Conservation (phyloP, 2,797 vertebrate species). For the Dallia pectoralis region DNA sequence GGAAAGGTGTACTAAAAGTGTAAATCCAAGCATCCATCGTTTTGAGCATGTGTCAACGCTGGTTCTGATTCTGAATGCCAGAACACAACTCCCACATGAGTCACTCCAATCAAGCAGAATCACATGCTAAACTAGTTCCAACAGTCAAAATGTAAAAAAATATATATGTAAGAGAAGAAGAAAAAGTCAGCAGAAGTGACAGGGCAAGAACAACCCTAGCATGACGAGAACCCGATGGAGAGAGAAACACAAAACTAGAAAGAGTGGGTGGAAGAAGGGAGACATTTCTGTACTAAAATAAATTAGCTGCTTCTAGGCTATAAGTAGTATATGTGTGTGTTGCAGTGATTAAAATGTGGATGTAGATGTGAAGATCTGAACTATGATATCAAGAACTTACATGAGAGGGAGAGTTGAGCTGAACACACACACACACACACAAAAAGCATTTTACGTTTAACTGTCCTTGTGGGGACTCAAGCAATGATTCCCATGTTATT, state of each 20-base stretch:
- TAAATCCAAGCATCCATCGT: too few species aligned
- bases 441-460: too few species aligned
- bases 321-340: constrained; percentile 50
- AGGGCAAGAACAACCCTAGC: background rate
- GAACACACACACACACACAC: background rate
- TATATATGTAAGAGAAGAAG: background rate
- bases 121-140: constrained; percentile 17
- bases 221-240: constrained; percentile 41
- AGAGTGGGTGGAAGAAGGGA: constrained; percentile 51
- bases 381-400: constrained; percentile 56
- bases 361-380: constrained; percentile 64
- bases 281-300: constrained; percentile 57
- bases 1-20: too few species aligned
- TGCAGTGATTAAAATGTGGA: constrained; percentile 58
- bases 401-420: background rate
- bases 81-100: too few species aligned
- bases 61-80: too few species aligned
- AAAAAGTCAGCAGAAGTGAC: background rate
- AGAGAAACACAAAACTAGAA: constrained; percentile 31
- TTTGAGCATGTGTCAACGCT: too few species aligned
- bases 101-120: too few species aligned
- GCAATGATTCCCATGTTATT: too few species aligned
- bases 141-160: constrained; percentile 22
- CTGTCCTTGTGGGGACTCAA: too few species aligned
- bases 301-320: constrained; percentile 57